Evolutionary conservation across 2,113 vertebrate genomes (phyloP), one percentile per base, ranked within the genome.

Genomic region (Madoqua kirkii): DNA sequence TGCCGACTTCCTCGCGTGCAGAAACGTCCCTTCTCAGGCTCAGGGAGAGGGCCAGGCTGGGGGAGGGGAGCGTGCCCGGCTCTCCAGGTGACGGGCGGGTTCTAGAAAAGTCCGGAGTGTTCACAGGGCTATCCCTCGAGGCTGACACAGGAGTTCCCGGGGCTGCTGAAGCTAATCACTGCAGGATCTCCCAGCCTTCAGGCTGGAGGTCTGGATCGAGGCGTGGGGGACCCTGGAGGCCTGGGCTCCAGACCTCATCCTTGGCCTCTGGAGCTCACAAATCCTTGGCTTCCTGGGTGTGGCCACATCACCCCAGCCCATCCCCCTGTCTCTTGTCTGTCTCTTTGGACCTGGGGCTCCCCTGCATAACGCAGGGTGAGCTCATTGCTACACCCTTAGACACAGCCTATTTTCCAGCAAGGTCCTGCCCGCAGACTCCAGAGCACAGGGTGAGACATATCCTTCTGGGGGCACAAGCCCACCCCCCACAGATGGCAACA

Each of bases 361-460:
- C 78, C 31, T 81, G 78, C 48, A n/a, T 81, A 81, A 52, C 50
- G 29, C 31, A 52, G 29, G 50, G 33, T 54, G 79, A 83, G 33
- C 79, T 54, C 31, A 52, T 9, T 2, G 79, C 50, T 36, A 21
- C 17, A 25, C 13, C 33, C 79, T 54, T 25, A 54, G 79, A 23
- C 50, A 25, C 21, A 82, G 19, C 33, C 3, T 25, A 3, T 33
- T 83, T 54, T 33, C 19, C 33, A 54, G n/a, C 21, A 54, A 54
- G 79, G 79, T n/a, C 50, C 79, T 7, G 50, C 31, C 33, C 0
- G 0, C 33, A 7, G 19, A 19, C 21, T 13, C 79, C 79, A 11
- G 17, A 31, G 79, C 11, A 1, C 0, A 23, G 48, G 31, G 13
- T 0, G 3, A n/a, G 79, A 25, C 33, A 1, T 2, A 8, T 4